These are phyloP conservation scores for Cinara cedri DNA, from an alignment of 2,888 invertebrate species.

Conservation along the genomic window DNA sequence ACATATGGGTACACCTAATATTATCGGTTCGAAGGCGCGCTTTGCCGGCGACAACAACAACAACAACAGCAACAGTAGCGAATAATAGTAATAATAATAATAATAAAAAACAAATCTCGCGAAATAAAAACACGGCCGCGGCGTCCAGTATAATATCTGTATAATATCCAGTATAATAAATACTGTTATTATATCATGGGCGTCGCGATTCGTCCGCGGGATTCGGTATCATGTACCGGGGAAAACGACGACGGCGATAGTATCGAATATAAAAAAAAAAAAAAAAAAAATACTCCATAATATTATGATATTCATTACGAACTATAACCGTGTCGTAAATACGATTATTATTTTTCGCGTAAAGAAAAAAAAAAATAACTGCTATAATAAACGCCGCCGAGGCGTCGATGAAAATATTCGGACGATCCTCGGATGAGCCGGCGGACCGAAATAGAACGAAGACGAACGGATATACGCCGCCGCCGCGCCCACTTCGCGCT, in stretches of 20 bases:
- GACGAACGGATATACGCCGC: constrained; percentile 31
- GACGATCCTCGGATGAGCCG: constrained; percentile 52
- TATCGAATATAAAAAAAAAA: not conserved
- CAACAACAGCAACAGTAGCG: not conserved
- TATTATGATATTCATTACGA: too few species aligned
- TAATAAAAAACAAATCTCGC: too few species aligned
- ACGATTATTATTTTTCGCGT: constrained; percentile 4
- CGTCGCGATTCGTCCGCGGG: too few species aligned
- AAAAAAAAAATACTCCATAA: too few species aligned
- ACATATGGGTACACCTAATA: too few species aligned
- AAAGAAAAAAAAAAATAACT: not conserved
- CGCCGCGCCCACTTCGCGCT: constrained; percentile 25
- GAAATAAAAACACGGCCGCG: not conserved
- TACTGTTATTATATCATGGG: too few species aligned
- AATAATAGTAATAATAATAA: too few species aligned
- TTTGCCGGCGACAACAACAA: not conserved
- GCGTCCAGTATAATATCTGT: not conserved
- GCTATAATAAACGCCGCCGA: constrained; percentile 9
- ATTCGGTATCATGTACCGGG: too few species aligned
- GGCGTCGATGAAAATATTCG: constrained; percentile 53
- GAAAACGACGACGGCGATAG: too few species aligned
- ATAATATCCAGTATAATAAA: too few species aligned
- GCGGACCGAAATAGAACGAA: constrained; percentile 52
- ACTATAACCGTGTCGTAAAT: not conserved
- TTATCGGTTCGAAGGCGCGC: too few species aligned